Evolutionary conservation across 2,797 vertebrate species (phyloP).

Genomic region (Channallabes apus): DNA sequence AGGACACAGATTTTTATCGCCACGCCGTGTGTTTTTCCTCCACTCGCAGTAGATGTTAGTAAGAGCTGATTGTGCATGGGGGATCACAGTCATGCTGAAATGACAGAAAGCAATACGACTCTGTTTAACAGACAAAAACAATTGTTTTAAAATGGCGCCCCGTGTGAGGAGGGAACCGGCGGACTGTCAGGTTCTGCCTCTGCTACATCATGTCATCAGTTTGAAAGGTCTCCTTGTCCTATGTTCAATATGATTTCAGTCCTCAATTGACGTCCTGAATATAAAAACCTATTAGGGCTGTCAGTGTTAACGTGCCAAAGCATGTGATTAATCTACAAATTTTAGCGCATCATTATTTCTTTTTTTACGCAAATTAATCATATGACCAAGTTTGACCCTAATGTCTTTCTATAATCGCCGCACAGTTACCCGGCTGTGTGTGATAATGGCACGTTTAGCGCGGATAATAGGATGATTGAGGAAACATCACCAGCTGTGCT

Average conservation of each 20-base stretch:
- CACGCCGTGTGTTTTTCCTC: slow-evolving; percentile 2
- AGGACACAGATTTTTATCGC: slow-evolving; percentile 37
- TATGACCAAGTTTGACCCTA: too few relatives aligned
- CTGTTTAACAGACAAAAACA: slow-evolving; percentile 1
- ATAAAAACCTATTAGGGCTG: not conserved
- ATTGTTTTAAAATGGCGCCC: not conserved
- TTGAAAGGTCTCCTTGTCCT: not conserved
- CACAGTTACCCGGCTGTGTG: too few relatives aligned
- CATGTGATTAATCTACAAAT: too few relatives aligned
- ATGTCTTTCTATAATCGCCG: too few relatives aligned
- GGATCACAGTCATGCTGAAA: slow-evolving; percentile 28
- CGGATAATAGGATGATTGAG: too few relatives aligned
- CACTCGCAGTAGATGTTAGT: slow-evolving; percentile 27
- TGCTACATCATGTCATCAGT: not conserved
- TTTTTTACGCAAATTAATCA: too few relatives aligned
- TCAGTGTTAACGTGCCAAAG: too few relatives aligned
- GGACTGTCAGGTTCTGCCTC: not conserved
- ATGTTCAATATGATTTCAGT: not conserved
- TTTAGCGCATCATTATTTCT: too few relatives aligned
- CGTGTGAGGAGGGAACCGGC: not conserved
- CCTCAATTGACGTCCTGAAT: not conserved
- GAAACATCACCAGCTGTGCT: too few relatives aligned
- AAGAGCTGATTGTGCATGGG: slow-evolving; percentile 36
- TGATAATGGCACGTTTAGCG: too few relatives aligned
- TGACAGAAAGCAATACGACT: slow-evolving; percentile 33